These are phyloP conservation scores for Dysmachus trigonus DNA, from an alignment of 2,888 invertebrate species.

Conservation along the genomic window DNA sequence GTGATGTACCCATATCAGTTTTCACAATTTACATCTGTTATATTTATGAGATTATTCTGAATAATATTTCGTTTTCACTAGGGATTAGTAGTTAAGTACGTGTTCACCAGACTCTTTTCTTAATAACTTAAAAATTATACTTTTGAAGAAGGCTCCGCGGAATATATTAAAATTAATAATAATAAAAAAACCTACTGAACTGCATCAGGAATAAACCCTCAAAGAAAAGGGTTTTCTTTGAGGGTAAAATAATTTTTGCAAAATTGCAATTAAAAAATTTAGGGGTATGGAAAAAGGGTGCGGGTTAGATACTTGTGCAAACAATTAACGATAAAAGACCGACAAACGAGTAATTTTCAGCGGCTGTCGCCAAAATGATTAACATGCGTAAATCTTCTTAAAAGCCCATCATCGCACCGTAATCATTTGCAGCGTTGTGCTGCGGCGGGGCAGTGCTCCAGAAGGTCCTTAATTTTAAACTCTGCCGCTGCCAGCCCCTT, in stretches of 20 bases:
- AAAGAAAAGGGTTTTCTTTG: background rate
- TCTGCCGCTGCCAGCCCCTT: conserved; percentile 24
- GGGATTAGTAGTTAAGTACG: background rate
- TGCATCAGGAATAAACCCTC: background rate
- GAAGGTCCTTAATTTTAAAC: conserved; percentile 22
- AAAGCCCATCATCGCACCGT: background rate
- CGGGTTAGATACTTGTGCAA: background rate
- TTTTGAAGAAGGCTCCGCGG: background rate
- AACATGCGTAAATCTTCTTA: background rate
- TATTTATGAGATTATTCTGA: background rate
- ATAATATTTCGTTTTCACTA: background rate
- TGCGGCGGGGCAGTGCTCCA: background rate
- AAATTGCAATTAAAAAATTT: conserved; percentile 18
- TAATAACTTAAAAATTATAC: background rate
- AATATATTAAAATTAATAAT: background rate
- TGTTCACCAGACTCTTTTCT: background rate
- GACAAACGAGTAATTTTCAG: background rate
- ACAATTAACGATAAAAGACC: conserved; percentile 9
- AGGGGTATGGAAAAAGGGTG: background rate
- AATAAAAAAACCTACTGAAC: background rate
- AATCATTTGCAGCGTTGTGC: background rate
- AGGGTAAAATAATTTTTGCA: background rate
- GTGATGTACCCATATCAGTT: no score
- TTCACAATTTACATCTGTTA: no score
- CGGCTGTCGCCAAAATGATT: background rate